Percentiles rank a stretch among this genome's conserved stretches.
These are phyloP conservation scores for Scomber scombrus DNA, from an alignment of 2,113 vertebrate genomes.

Conservation along the genomic window DNA sequence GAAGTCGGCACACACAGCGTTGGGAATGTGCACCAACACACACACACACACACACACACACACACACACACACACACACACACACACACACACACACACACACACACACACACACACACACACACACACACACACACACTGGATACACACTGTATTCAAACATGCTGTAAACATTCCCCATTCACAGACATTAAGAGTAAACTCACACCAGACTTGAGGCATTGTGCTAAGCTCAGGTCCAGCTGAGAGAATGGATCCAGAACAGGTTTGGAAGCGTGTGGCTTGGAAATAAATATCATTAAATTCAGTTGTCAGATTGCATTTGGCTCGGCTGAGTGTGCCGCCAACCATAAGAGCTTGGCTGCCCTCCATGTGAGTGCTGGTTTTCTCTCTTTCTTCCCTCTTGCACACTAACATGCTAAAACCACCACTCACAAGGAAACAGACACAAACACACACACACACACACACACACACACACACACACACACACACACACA, in stretches of 20 bases:
- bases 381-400: conserved; percentile 61
- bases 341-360: conserved; percentile 55
- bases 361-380: conserved; percentile 69
- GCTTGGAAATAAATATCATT: conserved; percentile 76
- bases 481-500: conserved; percentile 34
- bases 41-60: too few relatives aligned
- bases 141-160: conserved; percentile 49
- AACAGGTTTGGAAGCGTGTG: conserved; percentile 70
- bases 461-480: conserved; percentile 38
- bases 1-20: conserved; percentile 23
- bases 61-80: conserved; percentile 14
- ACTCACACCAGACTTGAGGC: conserved; percentile 49
- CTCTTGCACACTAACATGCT: conserved; percentile 18
- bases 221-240: conserved; percentile 44
- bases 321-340: conserved; percentile 59
- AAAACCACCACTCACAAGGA: conserved; percentile 28
- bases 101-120: too few relatives aligned
- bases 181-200: conserved; percentile 54
- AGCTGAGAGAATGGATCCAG: conserved; percentile 56
- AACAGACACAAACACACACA: conserved; percentile 37
- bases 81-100: background rate
- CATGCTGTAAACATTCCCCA: conserved; percentile 63
- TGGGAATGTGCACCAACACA: background rate
- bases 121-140: conserved; percentile 25
- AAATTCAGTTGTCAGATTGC: conserved; percentile 69